Evolutionary conservation across 1,140 invertebrate genomes (phyloP).

Genomic region (Philopotamus ludificatus): DNA sequence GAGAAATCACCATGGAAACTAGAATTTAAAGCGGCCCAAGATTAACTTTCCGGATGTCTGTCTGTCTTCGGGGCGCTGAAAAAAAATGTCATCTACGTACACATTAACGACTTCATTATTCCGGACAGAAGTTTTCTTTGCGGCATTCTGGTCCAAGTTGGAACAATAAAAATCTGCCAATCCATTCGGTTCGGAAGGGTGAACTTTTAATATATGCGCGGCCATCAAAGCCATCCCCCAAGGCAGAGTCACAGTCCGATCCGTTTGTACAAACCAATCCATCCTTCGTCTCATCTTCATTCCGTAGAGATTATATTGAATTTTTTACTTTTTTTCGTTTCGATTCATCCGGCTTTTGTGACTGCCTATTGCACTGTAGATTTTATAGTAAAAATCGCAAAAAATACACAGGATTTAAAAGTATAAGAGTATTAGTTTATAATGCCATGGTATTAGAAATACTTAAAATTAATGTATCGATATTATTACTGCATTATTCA

Average conservation of each 20-base stretch:
- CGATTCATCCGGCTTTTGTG: not conserved
- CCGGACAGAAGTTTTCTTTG: constrained; percentile 13
- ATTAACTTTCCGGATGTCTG: no score
- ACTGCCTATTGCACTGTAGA: no score
- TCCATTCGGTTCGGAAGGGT: constrained; percentile 33
- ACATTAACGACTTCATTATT: constrained; percentile 31
- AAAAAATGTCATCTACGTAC: constrained; percentile 24
- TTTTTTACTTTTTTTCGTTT: no score
- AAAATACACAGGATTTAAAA: no score
- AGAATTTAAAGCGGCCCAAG: no score
- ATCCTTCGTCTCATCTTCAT: not conserved
- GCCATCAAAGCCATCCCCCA: constrained; percentile 29
- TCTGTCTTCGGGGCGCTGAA: no score
- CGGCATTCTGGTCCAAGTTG: not conserved
- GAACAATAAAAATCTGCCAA: constrained; percentile 35
- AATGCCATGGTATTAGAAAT: no score
- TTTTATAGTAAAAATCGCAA: no score
- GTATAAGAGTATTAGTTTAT: no score
- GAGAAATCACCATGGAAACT: no score
- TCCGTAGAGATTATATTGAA: not conserved
- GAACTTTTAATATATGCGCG: constrained; percentile 42
- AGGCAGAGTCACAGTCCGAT: constrained; percentile 29
- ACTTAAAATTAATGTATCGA: no score
- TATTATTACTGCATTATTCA: no score
- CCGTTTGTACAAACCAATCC: not conserved